Conservation (phyloP, 2,888 invertebrate species). For the Taenaris catops region DNA sequence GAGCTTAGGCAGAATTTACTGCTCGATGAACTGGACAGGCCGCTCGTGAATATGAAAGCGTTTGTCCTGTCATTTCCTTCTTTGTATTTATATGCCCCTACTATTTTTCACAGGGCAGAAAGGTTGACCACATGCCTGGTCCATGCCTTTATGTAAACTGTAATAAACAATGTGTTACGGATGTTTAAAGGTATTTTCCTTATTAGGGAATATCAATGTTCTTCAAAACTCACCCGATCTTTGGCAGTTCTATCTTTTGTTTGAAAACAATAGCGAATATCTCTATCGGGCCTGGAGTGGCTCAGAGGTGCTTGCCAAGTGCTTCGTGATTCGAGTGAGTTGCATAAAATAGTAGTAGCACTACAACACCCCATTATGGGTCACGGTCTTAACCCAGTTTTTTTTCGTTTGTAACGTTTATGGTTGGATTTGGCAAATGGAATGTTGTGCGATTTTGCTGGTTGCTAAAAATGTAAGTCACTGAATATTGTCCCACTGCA, state of each 20-base stretch:
- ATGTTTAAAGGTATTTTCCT: too few species aligned
- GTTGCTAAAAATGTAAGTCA: too few species aligned
- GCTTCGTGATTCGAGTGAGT: slow-evolving; percentile 16
- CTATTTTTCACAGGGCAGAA: too few species aligned
- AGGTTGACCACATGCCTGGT: too few species aligned
- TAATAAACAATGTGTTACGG: too few species aligned
- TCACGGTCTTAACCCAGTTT: slow-evolving; percentile 39
- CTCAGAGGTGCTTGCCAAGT: slow-evolving; percentile 19
- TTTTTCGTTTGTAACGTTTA: slow-evolving; percentile 32
- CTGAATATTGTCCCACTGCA: too few species aligned
- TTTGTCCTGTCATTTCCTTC: slow-evolving; percentile 6
- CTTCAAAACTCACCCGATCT: too few species aligned
- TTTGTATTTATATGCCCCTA: slow-evolving; percentile 5
- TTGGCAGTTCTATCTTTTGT: slow-evolving; percentile 16
- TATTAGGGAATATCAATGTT: too few species aligned
- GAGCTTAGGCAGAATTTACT: slow-evolving; percentile 24
- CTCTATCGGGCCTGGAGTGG: slow-evolving; percentile 11
- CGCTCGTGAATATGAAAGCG: slow-evolving; percentile 17
- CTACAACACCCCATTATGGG: slow-evolving; percentile 27
- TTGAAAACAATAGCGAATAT: slow-evolving; percentile 22
- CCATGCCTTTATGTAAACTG: too few species aligned
- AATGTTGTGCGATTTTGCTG: too few species aligned
- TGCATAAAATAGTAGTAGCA: slow-evolving; percentile 7
- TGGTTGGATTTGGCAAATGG: slow-evolving; percentile 4
- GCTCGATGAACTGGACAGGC: slow-evolving; percentile 16